Conservation (phyloP, 2,888 invertebrate genomes). For the Drosophila helvetica region DNA sequence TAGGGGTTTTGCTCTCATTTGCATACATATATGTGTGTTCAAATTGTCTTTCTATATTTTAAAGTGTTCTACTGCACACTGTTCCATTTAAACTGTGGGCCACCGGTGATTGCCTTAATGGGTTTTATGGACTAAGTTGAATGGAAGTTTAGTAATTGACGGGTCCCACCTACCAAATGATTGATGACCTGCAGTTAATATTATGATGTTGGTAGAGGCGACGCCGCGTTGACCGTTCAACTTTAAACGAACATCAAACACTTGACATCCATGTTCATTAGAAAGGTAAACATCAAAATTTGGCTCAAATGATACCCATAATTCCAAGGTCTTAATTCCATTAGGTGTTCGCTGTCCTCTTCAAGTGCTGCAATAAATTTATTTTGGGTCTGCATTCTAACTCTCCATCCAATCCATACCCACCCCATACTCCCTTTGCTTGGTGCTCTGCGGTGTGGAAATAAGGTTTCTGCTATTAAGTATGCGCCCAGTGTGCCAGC, state of each 20-base stretch:
- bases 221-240: not conserved
- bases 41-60: too few relatives aligned
- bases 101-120: too few relatives aligned
- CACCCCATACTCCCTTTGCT: conserved; percentile 16
- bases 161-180: conserved; percentile 24
- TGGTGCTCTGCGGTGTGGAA: conserved; percentile 51
- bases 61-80: too few relatives aligned
- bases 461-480: conserved; percentile 68
- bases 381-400: conserved; percentile 9
- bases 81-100: too few relatives aligned
- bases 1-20: too few relatives aligned
- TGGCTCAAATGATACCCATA: conserved; percentile 34
- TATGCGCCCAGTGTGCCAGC: conserved; percentile 51
- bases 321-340: not conserved
- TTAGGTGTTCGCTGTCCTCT: conserved; percentile 15
- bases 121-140: not conserved
- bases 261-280: conserved; percentile 41
- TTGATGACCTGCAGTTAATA: conserved; percentile 38
- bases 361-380: conserved; percentile 1
- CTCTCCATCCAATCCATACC: not conserved
- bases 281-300: conserved; percentile 54
- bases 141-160: conserved; percentile 16
- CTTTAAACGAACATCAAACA: conserved; percentile 24
- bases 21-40: too few relatives aligned
- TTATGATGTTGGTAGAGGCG: not conserved